Percentiles rank a stretch among this genome's conserved stretches.
Evolutionary conservation across 2,888 invertebrate species (phyloP).

Genomic region (Anoncus sp.): DNA sequence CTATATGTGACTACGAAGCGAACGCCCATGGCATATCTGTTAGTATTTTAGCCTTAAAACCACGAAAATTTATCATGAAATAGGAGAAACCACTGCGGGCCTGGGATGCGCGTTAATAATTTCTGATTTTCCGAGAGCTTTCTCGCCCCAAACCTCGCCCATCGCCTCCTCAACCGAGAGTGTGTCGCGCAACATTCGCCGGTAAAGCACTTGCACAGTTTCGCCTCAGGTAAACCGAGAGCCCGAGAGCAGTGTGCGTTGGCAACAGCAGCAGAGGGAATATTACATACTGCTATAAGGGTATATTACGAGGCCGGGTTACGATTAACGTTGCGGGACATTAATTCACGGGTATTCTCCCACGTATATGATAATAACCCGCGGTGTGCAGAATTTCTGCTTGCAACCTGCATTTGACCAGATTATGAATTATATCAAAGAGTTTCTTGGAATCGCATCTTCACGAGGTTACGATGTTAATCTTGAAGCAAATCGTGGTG

Average conservation of each 20-base stretch:
- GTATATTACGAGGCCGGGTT: constrained; percentile 35
- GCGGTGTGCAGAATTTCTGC: constrained; percentile 6
- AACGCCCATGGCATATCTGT: constrained; percentile 8
- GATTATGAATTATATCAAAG: constrained; percentile 37
- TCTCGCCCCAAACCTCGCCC: constrained; percentile 1
- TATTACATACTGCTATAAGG: constrained; percentile 42
- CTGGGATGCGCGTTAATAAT: constrained; percentile 53
- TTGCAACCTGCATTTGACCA: constrained; percentile 25
- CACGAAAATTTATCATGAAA: constrained; percentile 51
- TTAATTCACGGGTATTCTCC: constrained; percentile 55
- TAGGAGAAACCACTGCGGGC: background rate
- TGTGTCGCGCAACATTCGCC: constrained; percentile 36
- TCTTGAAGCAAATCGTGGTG: background rate
- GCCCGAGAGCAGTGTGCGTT: constrained; percentile 18
- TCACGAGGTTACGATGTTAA: constrained; percentile 14
- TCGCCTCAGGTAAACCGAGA: constrained; percentile 41
- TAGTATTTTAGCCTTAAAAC: constrained; percentile 41
- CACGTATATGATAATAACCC: constrained; percentile 49
- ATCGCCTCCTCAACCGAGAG: background rate
- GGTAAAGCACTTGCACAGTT: constrained; percentile 53
- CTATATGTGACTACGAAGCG: constrained; percentile 4
- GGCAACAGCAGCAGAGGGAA: constrained; percentile 41
- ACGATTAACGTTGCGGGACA: constrained; percentile 57
- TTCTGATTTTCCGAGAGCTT: constrained; percentile 53
- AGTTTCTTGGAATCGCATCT: constrained; percentile 38